Percentiles rank a stretch among this genome's conserved stretches.
Evolutionary conservation across 2,797 vertebrate genomes (phyloP).

Genomic region (Peromyscus attwateri): DNA sequence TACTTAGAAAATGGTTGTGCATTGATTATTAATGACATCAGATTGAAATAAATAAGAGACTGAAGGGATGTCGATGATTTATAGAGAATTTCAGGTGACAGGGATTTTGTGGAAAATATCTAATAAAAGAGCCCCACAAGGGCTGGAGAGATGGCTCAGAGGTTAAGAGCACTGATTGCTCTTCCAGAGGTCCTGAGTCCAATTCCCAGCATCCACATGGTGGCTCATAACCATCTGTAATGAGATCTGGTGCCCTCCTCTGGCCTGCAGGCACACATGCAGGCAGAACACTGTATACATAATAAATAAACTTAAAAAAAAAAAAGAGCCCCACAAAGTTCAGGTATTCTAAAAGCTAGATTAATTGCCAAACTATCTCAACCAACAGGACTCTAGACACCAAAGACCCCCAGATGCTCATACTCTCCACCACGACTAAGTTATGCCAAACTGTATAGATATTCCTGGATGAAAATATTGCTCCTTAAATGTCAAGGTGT

Average conservation of each 20-base stretch:
- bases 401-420: background rate
- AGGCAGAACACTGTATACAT: too few species aligned
- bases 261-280: too few species aligned
- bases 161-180: too few species aligned
- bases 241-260: too few species aligned
- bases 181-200: too few species aligned
- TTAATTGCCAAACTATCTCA: background rate
- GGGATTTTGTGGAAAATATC: background rate
- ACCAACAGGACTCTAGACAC: background rate
- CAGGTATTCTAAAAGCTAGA: background rate
- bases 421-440: background rate
- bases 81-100: background rate
- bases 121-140: background rate
- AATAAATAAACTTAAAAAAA: too few species aligned
- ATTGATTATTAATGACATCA: constrained; percentile 1
- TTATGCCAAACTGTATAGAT: background rate
- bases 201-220: too few species aligned
- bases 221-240: too few species aligned
- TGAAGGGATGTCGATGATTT: background rate
- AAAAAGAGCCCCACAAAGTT: background rate
- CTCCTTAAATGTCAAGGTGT: background rate
- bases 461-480: too few species aligned
- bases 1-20: background rate
- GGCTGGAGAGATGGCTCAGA: too few species aligned
- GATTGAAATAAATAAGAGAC: background rate